Evolutionary conservation across 1,140 invertebrate species (phyloP).

Genomic region (Camponotus floridanus): DNA sequence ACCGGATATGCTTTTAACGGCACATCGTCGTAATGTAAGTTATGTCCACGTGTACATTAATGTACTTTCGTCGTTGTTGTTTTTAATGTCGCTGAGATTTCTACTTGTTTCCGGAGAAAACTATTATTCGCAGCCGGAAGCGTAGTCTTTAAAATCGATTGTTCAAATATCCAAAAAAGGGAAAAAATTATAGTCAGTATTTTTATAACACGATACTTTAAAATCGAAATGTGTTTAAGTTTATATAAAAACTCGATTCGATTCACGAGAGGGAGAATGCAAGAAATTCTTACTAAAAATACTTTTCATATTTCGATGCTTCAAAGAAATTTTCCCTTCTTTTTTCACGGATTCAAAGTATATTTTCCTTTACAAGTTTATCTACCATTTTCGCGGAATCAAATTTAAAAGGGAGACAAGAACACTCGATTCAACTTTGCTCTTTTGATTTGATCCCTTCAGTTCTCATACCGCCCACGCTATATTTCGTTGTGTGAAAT

Average conservation of each 20-base stretch:
- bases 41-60: conserved; percentile 6
- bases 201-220: neutral
- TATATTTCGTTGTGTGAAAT: neutral
- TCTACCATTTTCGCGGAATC: neutral
- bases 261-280: neutral
- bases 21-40: conserved; percentile 12
- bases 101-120: conserved; percentile 20
- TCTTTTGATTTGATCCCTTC: conserved; percentile 6
- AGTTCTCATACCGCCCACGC: neutral
- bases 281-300: neutral
- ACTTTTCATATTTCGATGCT: neutral
- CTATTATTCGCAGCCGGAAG: conserved; percentile 31
- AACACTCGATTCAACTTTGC: conserved; percentile 23
- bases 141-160: conserved; percentile 21
- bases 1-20: neutral
- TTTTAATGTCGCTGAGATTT: conserved; percentile 1
- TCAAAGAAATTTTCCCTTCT: neutral
- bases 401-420: conserved; percentile 21
- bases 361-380: conserved; percentile 45
- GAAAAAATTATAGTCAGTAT: neutral
- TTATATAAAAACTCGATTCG: neutral
- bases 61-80: no score
- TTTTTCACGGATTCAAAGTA: conserved; percentile 2
- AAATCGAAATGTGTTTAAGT: neutral
- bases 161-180: neutral